Evolutionary conservation across 2,113 vertebrate species (phyloP).

Genomic region (Benthochromis sp.): DNA sequence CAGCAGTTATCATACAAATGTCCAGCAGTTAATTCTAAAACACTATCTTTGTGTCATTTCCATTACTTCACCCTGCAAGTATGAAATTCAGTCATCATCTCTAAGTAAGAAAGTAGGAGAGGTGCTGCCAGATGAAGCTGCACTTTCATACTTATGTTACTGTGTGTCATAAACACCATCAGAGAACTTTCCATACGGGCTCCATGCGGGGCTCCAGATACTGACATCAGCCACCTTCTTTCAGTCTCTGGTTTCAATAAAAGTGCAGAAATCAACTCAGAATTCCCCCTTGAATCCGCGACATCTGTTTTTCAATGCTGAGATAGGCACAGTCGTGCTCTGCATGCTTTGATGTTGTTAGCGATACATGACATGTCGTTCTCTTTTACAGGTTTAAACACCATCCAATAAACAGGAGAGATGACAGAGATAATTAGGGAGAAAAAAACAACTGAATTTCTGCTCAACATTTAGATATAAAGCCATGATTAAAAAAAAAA

Average conservation of each 20-base stretch:
- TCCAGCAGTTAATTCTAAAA: neutral
- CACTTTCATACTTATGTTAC: neutral
- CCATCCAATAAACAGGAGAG: neutral
- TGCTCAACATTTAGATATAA: neutral
- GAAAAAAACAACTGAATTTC: neutral
- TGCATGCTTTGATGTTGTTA: neutral
- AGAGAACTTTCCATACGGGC: neutral
- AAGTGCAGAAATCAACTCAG: neutral
- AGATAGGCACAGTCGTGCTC: neutral
- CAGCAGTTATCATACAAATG: neutral
- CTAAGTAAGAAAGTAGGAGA: neutral
- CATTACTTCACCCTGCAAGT: neutral
- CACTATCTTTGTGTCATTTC: neutral
- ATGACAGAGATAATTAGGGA: neutral
- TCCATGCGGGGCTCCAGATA: neutral
- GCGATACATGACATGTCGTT: neutral
- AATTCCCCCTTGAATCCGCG: neutral
- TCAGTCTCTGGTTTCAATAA: conserved; percentile 31
- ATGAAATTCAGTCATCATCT: neutral
- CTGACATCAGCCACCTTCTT: neutral
- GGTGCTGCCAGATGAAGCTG: conserved; percentile 15
- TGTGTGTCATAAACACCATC: neutral
- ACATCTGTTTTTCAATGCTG: conserved; percentile 27
- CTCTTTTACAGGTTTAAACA: neutral
- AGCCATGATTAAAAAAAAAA: neutral